Conservation (phyloP, 2,113 vertebrate species). For the Plecotus auritus region DNA sequence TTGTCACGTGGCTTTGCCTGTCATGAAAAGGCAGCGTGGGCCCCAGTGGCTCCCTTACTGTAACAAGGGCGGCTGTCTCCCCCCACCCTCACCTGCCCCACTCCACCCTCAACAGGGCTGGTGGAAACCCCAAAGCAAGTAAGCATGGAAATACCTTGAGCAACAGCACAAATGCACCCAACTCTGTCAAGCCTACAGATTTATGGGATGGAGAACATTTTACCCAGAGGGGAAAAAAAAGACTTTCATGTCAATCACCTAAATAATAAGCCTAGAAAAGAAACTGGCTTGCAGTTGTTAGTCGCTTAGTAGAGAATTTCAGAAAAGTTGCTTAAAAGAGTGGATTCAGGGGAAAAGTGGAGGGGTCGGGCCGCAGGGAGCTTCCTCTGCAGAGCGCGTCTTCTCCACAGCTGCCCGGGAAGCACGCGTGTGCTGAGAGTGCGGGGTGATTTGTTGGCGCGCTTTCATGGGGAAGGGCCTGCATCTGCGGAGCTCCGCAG, state of each 20-base stretch:
- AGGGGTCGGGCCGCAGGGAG: neutral
- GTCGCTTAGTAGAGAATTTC: conserved; percentile 40
- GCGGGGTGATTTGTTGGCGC: conserved; percentile 77
- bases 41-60: conserved; percentile 41
- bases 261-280: conserved; percentile 63
- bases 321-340: conserved; percentile 34
- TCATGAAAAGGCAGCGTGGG: neutral
- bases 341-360: neutral
- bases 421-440: conserved; percentile 68
- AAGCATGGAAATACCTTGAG: conserved; percentile 71
- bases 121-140: conserved; percentile 73
- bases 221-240: conserved; percentile 48
- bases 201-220: conserved; percentile 76
- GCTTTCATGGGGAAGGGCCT: conserved; percentile 76
- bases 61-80: conserved; percentile 38
- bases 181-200: conserved; percentile 72
- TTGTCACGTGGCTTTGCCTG: neutral
- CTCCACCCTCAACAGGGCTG: conserved; percentile 55
- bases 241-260: conserved; percentile 70
- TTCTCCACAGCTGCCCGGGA: conserved; percentile 70
- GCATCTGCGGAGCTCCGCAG: conserved; percentile 79
- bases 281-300: conserved; percentile 53
- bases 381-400: conserved; percentile 19
- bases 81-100: conserved; percentile 47
- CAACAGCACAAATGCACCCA: conserved; percentile 74